phyloP scores from a whole-genome alignment of 2,797 vertebrate species.

The Tadarida brasiliensis region DNA sequence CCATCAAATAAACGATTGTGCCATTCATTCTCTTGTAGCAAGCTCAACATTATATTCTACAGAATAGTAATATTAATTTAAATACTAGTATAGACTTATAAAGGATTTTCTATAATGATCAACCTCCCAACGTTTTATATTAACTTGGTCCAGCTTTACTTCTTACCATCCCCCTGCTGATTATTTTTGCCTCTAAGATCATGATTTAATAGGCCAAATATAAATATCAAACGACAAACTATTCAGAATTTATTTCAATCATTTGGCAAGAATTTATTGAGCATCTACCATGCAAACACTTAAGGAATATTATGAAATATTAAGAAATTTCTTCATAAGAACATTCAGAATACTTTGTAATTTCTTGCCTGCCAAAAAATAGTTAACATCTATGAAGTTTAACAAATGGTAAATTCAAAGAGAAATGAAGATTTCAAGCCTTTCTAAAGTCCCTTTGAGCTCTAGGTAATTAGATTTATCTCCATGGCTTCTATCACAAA shows the following conservation, averaged over 20 bases:
- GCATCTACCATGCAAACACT: not conserved
- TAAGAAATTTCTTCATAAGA: not conserved
- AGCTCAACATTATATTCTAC: not conserved
- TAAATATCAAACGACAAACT: slow-evolving; percentile 5
- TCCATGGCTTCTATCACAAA: slow-evolving; percentile 15
- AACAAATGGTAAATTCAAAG: not conserved
- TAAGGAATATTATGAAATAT: slow-evolving; percentile 40
- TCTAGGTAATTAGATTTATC: not conserved
- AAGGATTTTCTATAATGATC: slow-evolving; percentile 13
- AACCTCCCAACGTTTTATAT: not conserved
- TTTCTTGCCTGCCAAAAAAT: not conserved
- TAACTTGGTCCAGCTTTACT: not conserved
- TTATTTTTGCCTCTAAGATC: slow-evolving; percentile 9
- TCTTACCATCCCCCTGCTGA: not conserved
- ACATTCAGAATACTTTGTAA: not conserved
- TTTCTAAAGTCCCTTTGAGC: not conserved
- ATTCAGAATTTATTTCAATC: slow-evolving; percentile 11
- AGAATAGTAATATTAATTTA: slow-evolving; percentile 11
- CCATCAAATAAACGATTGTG: not conserved
- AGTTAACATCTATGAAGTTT: not conserved
- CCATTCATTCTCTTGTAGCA: not conserved
- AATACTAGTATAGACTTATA: not conserved
- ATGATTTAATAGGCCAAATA: not conserved
- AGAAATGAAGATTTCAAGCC: not conserved
- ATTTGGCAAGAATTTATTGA: not conserved